Evolutionary conservation across 2,888 invertebrate species (phyloP), one percentile per base, ranked within the genome.

Genomic region (Drosophila prostipennis): DNA sequence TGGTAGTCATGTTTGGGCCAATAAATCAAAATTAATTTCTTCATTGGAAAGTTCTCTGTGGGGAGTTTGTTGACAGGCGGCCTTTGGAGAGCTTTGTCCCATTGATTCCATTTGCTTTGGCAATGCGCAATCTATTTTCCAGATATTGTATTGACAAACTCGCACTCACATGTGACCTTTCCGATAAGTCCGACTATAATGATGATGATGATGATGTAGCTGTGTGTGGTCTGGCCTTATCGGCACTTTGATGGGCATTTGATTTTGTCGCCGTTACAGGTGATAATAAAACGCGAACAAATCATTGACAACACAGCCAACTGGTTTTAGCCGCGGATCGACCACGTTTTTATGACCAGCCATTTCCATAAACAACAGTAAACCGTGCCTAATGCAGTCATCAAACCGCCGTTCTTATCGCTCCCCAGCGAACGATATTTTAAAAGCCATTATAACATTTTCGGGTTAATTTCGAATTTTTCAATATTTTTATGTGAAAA

Each of bases 21-120:
- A 82, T 82, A 87, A 82, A 82, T 82, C 87, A 82, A 84, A 77
- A 84, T 87, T 73, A 78, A 76, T 75, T 77, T 70, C 65, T 49
- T 65, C 68, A 76, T 75, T 78, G 68, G 40, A 45, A 53, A 37
- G 16, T 43, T 60, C 39, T 36, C 43, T 48, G 32, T 48, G 64
- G 56, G 42, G 49, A 60, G 49, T 39, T 61, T 36, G 40, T 46
- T 45, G 60, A 53, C 49, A 56, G 34, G 16, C 29, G 29, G 26
- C 26, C 26, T 26, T 26, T 26, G 26, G 26, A 26, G 42, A 53
- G 42, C 42, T 73, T 46, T 40, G 39, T 58, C 16, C 52, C 56
- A 37, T 52, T 56, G 56, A 52, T 57, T 42, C 48, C 61, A 48
- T 59, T 74, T 72, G 46, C 45, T 54, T 55, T 60, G 57, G 63